Conservation (phyloP, 2,888 invertebrate species). For the Onthophagus sagittarius region DNA sequence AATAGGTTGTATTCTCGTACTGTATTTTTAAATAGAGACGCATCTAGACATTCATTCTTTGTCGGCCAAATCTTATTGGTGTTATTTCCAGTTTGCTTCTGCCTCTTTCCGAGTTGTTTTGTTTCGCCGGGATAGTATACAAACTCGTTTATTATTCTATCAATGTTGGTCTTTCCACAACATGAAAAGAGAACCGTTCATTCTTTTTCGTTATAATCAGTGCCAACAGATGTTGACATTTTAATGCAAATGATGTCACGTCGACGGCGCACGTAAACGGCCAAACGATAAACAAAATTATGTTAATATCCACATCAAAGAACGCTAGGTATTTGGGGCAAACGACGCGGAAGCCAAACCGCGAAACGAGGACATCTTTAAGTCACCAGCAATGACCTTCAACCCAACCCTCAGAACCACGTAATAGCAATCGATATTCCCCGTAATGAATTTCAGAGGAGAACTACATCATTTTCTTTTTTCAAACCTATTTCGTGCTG, state of each 20-base stretch:
- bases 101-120: background rate
- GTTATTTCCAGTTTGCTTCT: background rate
- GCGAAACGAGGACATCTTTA: background rate
- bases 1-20: background rate
- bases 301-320: background rate
- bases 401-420: background rate
- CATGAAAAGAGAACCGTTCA: background rate
- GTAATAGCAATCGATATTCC: background rate
- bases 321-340: background rate
- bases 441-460: background rate
- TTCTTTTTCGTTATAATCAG: background rate
- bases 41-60: background rate
- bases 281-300: background rate
- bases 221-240: background rate
- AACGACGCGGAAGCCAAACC: background rate
- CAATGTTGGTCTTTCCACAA: background rate
- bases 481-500: background rate
- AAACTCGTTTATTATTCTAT: background rate
- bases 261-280: background rate
- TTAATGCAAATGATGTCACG: background rate
- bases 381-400: background rate
- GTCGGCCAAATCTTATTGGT: background rate
- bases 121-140: background rate
- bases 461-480: background rate
- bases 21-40: background rate